phyloP scores from a whole-genome alignment of 2,113 vertebrate species.

The Oreochromis tanganicae region DNA sequence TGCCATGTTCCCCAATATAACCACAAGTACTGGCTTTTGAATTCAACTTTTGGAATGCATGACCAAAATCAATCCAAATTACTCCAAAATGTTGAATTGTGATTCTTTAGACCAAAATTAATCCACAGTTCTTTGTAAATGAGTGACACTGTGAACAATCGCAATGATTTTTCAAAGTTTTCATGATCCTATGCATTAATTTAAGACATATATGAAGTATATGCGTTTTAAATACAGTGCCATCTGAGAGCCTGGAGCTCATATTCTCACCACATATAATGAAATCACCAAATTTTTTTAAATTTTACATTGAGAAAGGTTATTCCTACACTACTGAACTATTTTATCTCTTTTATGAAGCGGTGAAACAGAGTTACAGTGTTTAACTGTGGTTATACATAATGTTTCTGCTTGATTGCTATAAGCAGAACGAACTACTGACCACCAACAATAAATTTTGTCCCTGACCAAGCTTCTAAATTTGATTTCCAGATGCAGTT shows the following conservation, averaged over 20 bases:
- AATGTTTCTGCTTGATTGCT: neutral
- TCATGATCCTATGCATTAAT: neutral
- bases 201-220: neutral
- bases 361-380: neutral
- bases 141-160: accelerated
- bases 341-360: neutral
- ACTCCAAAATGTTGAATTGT: neutral
- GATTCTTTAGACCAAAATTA: neutral
- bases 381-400: neutral
- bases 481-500: neutral
- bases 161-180: neutral
- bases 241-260: neutral
- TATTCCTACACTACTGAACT: neutral
- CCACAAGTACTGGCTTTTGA: neutral
- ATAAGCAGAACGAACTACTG: neutral
- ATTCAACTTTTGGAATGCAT: neutral
- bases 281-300: neutral
- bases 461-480: neutral
- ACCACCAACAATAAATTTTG: neutral
- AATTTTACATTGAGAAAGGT: neutral
- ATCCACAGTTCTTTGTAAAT: neutral
- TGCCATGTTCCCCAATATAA: neutral
- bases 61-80: neutral
- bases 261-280: neutral
- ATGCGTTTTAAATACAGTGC: neutral